Conservation (phyloP, 2,888 invertebrate species). For the Atrina japonica region DNA sequence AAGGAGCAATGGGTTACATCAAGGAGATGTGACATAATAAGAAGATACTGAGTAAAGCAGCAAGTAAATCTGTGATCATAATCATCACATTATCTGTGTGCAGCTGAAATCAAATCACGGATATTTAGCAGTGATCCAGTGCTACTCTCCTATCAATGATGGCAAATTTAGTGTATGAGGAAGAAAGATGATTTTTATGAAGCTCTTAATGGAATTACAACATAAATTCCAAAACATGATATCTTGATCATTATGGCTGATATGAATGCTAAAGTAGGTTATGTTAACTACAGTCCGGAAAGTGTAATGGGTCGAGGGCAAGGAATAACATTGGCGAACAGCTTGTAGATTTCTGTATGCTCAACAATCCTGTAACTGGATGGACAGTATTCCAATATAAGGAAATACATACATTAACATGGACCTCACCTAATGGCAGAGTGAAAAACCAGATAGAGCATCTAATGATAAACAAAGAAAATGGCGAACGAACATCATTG, state of each 20-base stretch:
- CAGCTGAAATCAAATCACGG: too few species aligned
- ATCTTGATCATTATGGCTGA: too few species aligned
- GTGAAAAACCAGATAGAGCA: constrained; percentile 15
- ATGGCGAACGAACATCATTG: background rate
- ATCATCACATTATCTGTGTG: too few species aligned
- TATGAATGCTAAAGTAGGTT: background rate
- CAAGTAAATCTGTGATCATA: too few species aligned
- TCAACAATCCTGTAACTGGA: constrained; percentile 2
- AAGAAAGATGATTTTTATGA: background rate
- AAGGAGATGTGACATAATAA: too few species aligned
- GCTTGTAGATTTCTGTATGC: background rate
- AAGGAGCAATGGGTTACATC: background rate
- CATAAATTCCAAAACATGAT: too few species aligned
- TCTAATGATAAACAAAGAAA: constrained; percentile 19
- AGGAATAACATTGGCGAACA: background rate
- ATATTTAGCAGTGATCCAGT: constrained; percentile 10
- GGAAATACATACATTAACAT: constrained; percentile 11
- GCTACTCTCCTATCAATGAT: constrained; percentile 20
- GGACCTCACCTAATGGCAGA: constrained; percentile 8
- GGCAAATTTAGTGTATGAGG: constrained; percentile 2
- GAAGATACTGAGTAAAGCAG: too few species aligned
- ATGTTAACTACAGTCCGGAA: constrained; percentile 4
- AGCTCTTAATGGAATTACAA: too few species aligned
- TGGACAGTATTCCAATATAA: constrained; percentile 12
- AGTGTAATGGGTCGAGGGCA: background rate